These are phyloP conservation scores for Tarsius wallacei DNA, from an alignment of 2,797 vertebrate species.

Conservation along the genomic window DNA sequence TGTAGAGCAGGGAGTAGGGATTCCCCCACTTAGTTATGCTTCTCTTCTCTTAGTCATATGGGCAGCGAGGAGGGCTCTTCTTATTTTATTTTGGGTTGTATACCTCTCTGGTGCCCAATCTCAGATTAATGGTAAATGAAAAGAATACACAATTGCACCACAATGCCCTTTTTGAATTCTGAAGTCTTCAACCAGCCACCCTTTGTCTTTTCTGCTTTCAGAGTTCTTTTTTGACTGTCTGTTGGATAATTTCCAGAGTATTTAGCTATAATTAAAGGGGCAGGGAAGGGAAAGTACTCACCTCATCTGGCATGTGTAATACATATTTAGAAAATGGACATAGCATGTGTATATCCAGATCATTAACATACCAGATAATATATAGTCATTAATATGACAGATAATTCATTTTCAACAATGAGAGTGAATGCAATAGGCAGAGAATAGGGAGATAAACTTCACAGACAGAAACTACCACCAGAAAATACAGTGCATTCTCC, in stretches of 20 bases:
- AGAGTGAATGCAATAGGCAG: background rate
- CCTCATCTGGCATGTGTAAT: background rate
- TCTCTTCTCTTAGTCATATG: background rate
- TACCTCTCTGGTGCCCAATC: background rate
- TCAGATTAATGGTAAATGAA: background rate
- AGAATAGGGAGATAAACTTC: background rate
- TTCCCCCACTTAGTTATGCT: fast-evolving
- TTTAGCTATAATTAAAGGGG: background rate
- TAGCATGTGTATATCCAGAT: background rate
- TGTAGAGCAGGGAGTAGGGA: fast-evolving
- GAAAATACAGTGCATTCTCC: background rate
- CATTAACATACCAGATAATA: background rate
- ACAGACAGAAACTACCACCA: background rate
- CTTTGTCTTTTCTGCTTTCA: background rate
- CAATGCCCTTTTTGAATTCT: background rate
- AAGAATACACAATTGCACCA: background rate
- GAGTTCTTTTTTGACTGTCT: background rate
- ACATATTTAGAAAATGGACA: background rate
- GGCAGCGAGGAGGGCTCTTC: background rate
- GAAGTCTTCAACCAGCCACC: fast-evolving
- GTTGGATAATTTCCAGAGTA: background rate
- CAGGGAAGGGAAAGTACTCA: background rate
- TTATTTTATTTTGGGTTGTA: background rate
- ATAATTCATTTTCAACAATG: background rate
- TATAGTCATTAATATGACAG: background rate